These are phyloP conservation scores for Cynoglossus semilaevis DNA, from an alignment of 2,113 vertebrate genomes.

Conservation along the genomic window DNA sequence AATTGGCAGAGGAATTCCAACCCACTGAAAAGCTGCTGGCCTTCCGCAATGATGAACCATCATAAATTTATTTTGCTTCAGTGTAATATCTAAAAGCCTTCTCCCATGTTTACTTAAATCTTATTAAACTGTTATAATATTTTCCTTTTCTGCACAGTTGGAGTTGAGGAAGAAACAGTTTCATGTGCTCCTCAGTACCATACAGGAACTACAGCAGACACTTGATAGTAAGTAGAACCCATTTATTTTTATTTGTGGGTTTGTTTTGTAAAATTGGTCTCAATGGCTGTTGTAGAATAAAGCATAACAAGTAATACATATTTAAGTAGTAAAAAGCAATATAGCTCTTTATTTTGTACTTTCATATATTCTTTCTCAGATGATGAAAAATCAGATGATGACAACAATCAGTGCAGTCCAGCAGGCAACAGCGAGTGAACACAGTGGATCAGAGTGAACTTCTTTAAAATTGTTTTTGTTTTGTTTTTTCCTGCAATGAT, in stretches of 20 bases:
- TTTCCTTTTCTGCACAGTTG: slow-evolving; percentile 73
- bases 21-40: not conserved
- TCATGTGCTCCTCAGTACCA: slow-evolving; percentile 95
- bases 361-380: slow-evolving; percentile 71
- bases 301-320: too few relatives aligned
- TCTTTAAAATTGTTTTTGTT: slow-evolving; percentile 21
- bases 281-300: not conserved
- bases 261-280: not conserved
- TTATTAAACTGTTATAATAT: too few relatives aligned
- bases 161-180: slow-evolving; percentile 97
- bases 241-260: not conserved
- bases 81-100: too few relatives aligned
- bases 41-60: too few relatives aligned
- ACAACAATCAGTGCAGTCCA: slow-evolving; percentile 80
- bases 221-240: slow-evolving; percentile 88
- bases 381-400: slow-evolving; percentile 92
- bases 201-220: slow-evolving; percentile 97
- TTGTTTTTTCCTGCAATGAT: too few relatives aligned
- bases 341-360: not conserved
- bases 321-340: too few relatives aligned
- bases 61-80: too few relatives aligned
- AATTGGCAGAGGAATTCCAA: not conserved
- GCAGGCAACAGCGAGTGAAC: slow-evolving; percentile 80
- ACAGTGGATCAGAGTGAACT: not conserved
- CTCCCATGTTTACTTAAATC: too few relatives aligned